A percentile compares a stretch with the other conserved stretches of the same genome.
Evolutionary conservation across 2,113 vertebrate species (phyloP).

Genomic region (Turdus rufiventris): DNA sequence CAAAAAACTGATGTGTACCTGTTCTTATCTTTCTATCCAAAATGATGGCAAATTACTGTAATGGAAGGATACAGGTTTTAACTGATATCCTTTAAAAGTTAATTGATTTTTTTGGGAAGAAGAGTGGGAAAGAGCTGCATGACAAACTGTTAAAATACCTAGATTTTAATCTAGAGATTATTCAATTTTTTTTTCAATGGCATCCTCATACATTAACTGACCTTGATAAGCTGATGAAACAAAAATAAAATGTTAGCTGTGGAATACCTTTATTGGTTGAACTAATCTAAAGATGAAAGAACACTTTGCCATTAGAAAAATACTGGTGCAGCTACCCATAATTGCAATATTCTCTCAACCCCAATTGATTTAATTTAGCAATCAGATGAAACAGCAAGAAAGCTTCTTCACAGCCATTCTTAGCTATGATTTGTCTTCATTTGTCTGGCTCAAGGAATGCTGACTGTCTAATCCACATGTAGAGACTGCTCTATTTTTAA

Average conservation of each 20-base stretch:
- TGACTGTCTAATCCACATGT: slow-evolving; percentile 40
- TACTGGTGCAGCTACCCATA: not conserved
- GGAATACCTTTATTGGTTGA: not conserved
- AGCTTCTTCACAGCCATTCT: not conserved
- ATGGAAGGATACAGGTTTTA: not conserved
- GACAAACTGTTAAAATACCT: not conserved
- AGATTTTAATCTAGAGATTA: not conserved
- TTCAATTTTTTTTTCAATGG: not conserved
- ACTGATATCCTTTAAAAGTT: not conserved
- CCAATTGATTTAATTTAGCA: slow-evolving; percentile 22
- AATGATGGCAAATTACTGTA: not conserved
- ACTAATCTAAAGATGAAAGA: not conserved
- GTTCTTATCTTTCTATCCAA: not conserved
- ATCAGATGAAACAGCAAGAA: not conserved
- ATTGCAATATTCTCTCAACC: not conserved
- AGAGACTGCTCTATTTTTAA: slow-evolving; percentile 68
- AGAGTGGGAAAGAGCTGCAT: not conserved
- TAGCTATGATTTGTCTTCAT: slow-evolving; percentile 27
- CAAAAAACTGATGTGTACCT: not conserved
- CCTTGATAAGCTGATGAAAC: not conserved
- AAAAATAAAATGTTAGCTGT: not conserved
- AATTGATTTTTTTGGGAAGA: not conserved
- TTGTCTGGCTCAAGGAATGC: not conserved
- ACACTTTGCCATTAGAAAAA: not conserved
- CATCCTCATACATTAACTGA: not conserved